phyloP scores from a whole-genome alignment of 1,140 invertebrate species.

The Achatina immaculata region DNA sequence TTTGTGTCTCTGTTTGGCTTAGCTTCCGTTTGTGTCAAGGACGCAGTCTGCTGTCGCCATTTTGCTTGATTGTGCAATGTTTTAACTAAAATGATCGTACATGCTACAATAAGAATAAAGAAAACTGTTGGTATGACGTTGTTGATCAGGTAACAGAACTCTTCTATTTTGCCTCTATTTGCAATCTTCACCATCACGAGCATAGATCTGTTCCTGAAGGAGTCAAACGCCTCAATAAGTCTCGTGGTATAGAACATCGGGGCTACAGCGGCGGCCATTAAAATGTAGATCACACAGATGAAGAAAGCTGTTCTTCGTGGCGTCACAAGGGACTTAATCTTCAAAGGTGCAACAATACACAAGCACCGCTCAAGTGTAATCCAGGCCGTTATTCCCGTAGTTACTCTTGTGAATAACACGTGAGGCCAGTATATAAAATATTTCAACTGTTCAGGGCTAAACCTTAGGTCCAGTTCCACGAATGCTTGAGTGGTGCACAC shows the following conservation, averaged over 20 bases:
- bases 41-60: neutral
- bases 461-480: no score
- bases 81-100: neutral
- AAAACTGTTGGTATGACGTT: neutral
- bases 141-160: neutral
- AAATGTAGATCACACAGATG: neutral
- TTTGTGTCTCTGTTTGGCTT: neutral
- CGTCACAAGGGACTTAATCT: neutral
- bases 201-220: slow-evolving; percentile 2
- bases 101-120: neutral
- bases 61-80: neutral
- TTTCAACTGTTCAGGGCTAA: no score
- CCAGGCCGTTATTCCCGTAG: neutral
- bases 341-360: slow-evolving; percentile 4
- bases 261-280: neutral
- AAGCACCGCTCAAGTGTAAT: neutral
- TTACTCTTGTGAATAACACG: neutral
- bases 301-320: neutral
- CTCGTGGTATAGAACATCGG: neutral
- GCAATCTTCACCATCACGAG: neutral
- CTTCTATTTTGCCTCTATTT: neutral
- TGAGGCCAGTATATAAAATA: neutral
- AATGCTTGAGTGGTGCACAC: no score
- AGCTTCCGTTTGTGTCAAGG: neutral
- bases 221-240: neutral